Base-by-base conservation (phyloP, 2,888 invertebrate species). In the Drosophila merina region DNA sequence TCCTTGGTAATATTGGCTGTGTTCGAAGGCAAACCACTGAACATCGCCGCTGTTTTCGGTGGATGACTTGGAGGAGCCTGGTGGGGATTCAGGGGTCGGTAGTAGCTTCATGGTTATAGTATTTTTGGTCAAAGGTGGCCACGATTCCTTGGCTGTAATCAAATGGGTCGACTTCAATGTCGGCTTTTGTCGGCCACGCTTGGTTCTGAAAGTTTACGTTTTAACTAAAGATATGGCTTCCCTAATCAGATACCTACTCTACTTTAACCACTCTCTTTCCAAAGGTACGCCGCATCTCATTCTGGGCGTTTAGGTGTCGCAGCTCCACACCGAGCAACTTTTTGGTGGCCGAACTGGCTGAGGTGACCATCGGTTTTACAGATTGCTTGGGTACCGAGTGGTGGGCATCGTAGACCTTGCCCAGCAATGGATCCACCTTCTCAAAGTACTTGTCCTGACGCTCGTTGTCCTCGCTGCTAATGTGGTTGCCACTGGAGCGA, bases 261-360 rank as follows among this genome's bases (percentile, higher is more conserved):
- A 94, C 93, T 91, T 95, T 95, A 25, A 96, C 93, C 57, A 96
- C 95, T 91, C 95, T 94, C 20, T 95, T 94, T 25, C 97, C 96
- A 93, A 97, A 97, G 86, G 96, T 96, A 86, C 94, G 93, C 71
- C 95, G 95, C 89, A 97, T 93, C 92, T 97, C 97, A 92, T 96
- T 96, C 75, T 95, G 95, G 9, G 96, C 94, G 92, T 96, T 96
- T 25, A 97, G 92, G 90, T 95, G 93, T 87, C 95, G 95, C 72
- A 94, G 93, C 73, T 96, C 95, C 28, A 96, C 93, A 52, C 91
- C 92, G 8, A 96, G 91, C 36, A 95, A 90, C 45, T 93, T 92
- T 87, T 94, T 93, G 88, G 95, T 95, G 8, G 95, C 94, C 90
- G 92, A 20, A 6, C 47, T 54, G 5, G 57, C 78, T 8, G 83